phyloP scores from a whole-genome alignment of 2,113 vertebrate species.

The Carlito syrichta region DNA sequence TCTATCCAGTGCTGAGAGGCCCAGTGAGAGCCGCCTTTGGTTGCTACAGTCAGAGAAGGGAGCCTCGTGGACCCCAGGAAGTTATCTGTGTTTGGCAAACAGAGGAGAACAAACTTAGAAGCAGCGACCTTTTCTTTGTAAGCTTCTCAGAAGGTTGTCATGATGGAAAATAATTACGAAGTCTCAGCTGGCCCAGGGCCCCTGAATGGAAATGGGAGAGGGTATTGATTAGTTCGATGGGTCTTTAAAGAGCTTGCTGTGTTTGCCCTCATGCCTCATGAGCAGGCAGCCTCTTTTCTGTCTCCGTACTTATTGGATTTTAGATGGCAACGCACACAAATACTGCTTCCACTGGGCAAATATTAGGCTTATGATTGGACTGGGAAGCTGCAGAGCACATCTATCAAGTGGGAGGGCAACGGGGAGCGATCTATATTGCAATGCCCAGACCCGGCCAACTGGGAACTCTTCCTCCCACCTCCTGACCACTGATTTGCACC shows the following conservation, averaged over 20 bases:
- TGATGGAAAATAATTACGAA: conserved; percentile 5
- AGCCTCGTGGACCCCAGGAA: not conserved
- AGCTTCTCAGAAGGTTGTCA: not conserved
- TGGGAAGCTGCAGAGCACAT: not conserved
- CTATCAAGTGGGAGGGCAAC: not conserved
- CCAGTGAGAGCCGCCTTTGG: not conserved
- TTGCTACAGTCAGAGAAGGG: not conserved
- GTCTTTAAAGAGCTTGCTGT: conserved; percentile 46
- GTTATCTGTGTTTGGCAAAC: not conserved
- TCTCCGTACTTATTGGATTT: conserved; percentile 25
- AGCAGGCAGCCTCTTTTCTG: conserved; percentile 28
- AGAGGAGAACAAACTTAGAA: not conserved
- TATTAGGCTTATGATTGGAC: conserved; percentile 10
- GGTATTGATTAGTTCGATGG: conserved; percentile 33
- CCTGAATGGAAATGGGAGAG: not conserved
- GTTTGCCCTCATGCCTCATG: conserved; percentile 53
- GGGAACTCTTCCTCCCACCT: no score
- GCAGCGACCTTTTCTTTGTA: not conserved
- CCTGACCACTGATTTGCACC: not conserved
- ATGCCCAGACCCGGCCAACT: not conserved
- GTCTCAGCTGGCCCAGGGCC: not conserved
- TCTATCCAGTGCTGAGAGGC: not conserved
- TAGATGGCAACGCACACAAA: conserved; percentile 28
- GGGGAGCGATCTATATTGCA: accelerated
- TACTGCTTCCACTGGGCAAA: conserved; percentile 52